Conservation (phyloP, 1,140 invertebrate species). For the Gonioctena quinquepunctata region DNA sequence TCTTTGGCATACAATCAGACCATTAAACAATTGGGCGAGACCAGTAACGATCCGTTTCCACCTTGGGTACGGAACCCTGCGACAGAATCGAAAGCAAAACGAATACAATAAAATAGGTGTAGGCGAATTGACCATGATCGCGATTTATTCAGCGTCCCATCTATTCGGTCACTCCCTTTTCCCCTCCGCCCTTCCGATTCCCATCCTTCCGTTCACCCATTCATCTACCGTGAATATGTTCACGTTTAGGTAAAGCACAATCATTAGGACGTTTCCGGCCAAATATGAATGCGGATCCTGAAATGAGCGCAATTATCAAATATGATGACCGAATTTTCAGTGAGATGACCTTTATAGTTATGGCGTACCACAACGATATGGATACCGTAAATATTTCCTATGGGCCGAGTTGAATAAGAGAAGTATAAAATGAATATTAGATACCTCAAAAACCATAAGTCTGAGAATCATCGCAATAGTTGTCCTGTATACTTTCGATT, state of each 20-base stretch:
- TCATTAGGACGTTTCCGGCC: slow-evolving; percentile 22
- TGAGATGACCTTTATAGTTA: neutral
- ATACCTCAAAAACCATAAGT: neutral
- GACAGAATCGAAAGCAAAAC: too few relatives aligned
- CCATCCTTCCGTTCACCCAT: slow-evolving; percentile 40
- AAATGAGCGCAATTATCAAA: neutral
- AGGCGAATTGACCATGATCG: too few relatives aligned
- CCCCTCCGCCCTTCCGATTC: slow-evolving; percentile 16
- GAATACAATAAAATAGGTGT: too few relatives aligned
- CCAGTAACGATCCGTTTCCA: too few relatives aligned
- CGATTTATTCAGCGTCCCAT: too few relatives aligned
- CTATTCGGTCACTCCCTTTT: neutral
- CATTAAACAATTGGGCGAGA: too few relatives aligned
- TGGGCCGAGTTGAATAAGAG: too few relatives aligned
- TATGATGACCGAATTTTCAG: neutral
- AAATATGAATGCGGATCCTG: neutral
- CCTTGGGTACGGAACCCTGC: too few relatives aligned
- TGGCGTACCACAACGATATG: neutral
- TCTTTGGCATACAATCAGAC: too few relatives aligned
- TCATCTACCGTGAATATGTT: slow-evolving; percentile 32
- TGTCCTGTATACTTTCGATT: neutral
- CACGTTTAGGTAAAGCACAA: slow-evolving; percentile 19
- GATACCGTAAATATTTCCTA: neutral
- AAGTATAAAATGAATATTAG: too few relatives aligned
- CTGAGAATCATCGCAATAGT: neutral